Conservation (phyloP, 1,140 invertebrate species). For the Lethocerus indicus region DNA sequence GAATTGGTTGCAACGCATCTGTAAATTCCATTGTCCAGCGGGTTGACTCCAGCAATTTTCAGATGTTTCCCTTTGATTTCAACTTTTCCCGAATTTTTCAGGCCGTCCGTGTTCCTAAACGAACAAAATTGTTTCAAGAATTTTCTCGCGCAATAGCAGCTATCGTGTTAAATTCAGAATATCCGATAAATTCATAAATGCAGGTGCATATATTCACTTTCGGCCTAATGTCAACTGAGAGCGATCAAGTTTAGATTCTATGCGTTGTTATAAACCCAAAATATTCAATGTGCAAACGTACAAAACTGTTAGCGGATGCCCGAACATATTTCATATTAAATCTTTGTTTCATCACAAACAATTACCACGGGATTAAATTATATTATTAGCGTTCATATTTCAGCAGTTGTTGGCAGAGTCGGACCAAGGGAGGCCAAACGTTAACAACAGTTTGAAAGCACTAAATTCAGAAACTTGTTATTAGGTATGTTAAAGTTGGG, state of each 20-base stretch:
- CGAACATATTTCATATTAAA: too few species aligned
- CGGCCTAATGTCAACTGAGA: neutral
- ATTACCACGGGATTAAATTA: too few species aligned
- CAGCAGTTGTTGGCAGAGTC: too few species aligned
- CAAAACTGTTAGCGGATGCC: too few species aligned
- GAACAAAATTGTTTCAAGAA: neutral
- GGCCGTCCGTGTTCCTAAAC: constrained; percentile 12
- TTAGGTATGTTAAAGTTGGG: neutral
- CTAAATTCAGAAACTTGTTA: too few species aligned
- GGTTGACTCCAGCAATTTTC: constrained; percentile 24
- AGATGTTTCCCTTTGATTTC: constrained; percentile 4
- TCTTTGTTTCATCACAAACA: too few species aligned
- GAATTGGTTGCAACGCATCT: constrained; percentile 45
- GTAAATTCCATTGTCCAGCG: constrained; percentile 53
- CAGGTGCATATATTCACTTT: neutral
- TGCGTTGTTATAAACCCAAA: neutral
- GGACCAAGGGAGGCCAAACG: too few species aligned
- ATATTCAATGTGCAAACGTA: neutral
- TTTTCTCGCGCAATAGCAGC: neutral
- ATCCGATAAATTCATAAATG: neutral
- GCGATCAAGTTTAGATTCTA: neutral
- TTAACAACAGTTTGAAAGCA: too few species aligned
- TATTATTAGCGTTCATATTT: too few species aligned
- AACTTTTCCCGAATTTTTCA: constrained; percentile 12
- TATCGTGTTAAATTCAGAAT: neutral